These are phyloP conservation scores for Brachionus manjavacas DNA, from an alignment of 1,140 invertebrate genomes.

Conservation along the genomic window DNA sequence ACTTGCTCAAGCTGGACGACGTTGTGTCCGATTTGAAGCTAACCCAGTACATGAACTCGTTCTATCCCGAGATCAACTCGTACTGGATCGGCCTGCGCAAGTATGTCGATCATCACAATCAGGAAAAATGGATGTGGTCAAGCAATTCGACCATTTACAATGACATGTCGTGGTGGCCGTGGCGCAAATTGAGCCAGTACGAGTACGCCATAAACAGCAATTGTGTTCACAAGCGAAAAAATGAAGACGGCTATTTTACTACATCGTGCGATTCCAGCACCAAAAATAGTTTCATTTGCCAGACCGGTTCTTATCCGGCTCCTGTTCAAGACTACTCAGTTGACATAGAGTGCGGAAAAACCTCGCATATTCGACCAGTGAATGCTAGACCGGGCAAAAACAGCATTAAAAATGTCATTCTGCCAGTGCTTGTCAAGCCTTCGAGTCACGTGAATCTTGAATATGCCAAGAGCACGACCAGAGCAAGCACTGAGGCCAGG, in stretches of 20 bases:
- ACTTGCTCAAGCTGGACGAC: slow-evolving; percentile 33
- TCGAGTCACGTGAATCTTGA: not conserved
- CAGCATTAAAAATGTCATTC: not conserved
- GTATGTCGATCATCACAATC: slow-evolving; percentile 33
- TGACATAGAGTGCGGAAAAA: not conserved
- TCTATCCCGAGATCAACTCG: not conserved
- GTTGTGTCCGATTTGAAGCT: slow-evolving; percentile 16
- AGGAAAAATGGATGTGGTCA: slow-evolving; percentile 42
- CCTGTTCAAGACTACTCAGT: not conserved
- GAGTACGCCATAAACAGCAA: not conserved
- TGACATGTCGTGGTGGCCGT: slow-evolving; percentile 42
- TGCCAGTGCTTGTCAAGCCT: not conserved
- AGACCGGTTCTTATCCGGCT: not conserved
- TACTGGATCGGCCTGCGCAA: slow-evolving; percentile 39
- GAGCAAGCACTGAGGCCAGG: not conserved
- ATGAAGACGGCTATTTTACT: slow-evolving; percentile 38
- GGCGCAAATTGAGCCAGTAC: not conserved
- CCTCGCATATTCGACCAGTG: not conserved
- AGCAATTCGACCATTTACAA: slow-evolving; percentile 34
- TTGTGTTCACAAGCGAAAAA: slow-evolving; percentile 14
- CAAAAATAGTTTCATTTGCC: slow-evolving; percentile 33
- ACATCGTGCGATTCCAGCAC: not conserved
- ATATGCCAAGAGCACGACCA: not conserved
- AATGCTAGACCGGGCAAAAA: not conserved
- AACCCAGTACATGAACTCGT: slow-evolving; percentile 23